phyloP scores from a whole-genome alignment of 2,888 invertebrate species.

The Heliconius hortense region DNA sequence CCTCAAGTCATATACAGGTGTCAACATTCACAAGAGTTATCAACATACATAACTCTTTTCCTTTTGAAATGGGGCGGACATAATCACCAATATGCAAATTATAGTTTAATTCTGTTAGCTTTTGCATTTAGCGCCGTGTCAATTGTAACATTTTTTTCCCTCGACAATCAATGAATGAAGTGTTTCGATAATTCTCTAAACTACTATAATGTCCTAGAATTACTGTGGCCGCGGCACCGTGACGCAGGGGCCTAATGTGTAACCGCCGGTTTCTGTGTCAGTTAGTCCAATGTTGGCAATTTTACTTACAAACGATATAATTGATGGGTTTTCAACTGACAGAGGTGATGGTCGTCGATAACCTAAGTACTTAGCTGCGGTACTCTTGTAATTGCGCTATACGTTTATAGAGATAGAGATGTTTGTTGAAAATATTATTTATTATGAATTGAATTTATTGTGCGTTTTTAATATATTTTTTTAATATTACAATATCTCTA shows the following conservation, averaged over 20 bases:
- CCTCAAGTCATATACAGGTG: not conserved
- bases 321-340: conserved; percentile 20
- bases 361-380: not conserved
- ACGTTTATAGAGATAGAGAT: not conserved
- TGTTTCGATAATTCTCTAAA: conserved; percentile 42
- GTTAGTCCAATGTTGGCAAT: conserved; percentile 30
- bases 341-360: conserved; percentile 18
- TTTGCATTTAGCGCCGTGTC: conserved; percentile 32
- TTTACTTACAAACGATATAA: conserved; percentile 30
- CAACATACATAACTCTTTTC: not conserved
- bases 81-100: conserved; percentile 23
- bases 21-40: too few relatives aligned
- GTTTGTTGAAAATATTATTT: not conserved
- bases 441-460: not conserved
- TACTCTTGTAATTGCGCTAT: not conserved
- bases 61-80: not conserved
- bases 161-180: conserved; percentile 45
- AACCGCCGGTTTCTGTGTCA: conserved; percentile 46
- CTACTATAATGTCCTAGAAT: conserved; percentile 42
- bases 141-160: conserved; percentile 37
- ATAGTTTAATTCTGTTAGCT: conserved; percentile 30
- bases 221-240: conserved; percentile 49
- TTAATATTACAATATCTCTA: not conserved
- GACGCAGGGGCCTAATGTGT: conserved; percentile 49
- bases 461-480: not conserved